phyloP scores from a whole-genome alignment of 2,113 vertebrate genomes.

The Nanger granti region DNA sequence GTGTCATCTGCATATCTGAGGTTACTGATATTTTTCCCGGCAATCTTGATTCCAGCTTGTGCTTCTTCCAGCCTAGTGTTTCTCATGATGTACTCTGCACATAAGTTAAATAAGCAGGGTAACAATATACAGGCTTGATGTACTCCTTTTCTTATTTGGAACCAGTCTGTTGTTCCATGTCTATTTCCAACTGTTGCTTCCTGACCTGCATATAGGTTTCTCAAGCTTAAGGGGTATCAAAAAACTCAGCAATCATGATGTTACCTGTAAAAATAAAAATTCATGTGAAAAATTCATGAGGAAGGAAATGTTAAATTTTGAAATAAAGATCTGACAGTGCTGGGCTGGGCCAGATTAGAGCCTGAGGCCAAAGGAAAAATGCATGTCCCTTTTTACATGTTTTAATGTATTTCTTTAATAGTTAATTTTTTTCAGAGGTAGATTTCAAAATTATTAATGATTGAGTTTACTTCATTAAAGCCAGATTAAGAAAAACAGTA shows the following conservation, averaged over 20 bases:
- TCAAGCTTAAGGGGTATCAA: not conserved
- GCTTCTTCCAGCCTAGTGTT: too few species aligned
- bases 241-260: not conserved
- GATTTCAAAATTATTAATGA: not conserved
- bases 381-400: not conserved
- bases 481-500: not conserved
- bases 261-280: not conserved
- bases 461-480: not conserved
- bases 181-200: too few species aligned
- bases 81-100: too few species aligned
- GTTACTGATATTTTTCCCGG: too few species aligned
- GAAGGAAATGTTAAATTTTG: not conserved
- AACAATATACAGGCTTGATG: too few species aligned
- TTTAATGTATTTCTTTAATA: not conserved
- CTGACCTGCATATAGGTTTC: too few species aligned
- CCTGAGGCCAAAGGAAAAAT: not conserved
- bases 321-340: not conserved
- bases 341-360: not conserved
- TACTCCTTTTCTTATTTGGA: too few species aligned
- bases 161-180: too few species aligned
- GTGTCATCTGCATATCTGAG: too few species aligned
- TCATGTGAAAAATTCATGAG: not conserved
- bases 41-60: too few species aligned
- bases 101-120: too few species aligned
- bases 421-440: not conserved